Evolutionary conservation across 2,888 invertebrate species (phyloP), one percentile per base, ranked within the genome.

Genomic region (Xanthia togata): DNA sequence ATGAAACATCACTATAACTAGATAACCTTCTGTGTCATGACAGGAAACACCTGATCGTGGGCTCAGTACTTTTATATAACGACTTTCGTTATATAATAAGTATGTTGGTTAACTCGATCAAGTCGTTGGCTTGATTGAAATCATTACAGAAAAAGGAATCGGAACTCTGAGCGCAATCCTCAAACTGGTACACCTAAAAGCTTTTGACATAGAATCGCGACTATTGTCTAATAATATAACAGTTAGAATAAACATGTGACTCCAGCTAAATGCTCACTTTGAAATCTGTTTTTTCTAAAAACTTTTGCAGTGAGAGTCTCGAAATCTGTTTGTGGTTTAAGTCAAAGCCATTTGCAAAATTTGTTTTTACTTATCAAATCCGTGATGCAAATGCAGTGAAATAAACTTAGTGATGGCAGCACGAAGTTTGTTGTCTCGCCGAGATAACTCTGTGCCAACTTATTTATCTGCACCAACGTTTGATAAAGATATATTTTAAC

Each of bases 381-480:
- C 78, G 59, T 78, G 82, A 80, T 87, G 85, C 82, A 85, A 87
- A 85, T 89, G 84, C 85, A 84, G 76, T 77, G 80, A 79, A 82
- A 87, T 84, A 76, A 86, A 86, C 78, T 87, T 79, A 50, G 79
- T 75, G 74, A 79, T 70, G 78, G 77, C 73, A 31, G 47, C 63
- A 35, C 57, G n/a, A 91, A 92, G 89, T 91, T 91, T 86, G 87
- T 83, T 86, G 82, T 87, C 84, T 80, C 87, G 70, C 68, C 79
- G 78, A 83, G 84, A 86, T 82, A 91, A 87, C 87, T 90, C 88
- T 68, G 82, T 79, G 79, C 81, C 84, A 89, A 89, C 86, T 89
- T 89, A 83, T 86, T 82, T 87, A 81, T 83, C 83, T 78, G 74
- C 71, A 78, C 73, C 76, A 78, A 68, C 78, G 76, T 82, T 84